A percentile compares a stretch with the other conserved stretches of the same genome.
Conservation (phyloP, 2,888 invertebrate genomes). For the Lomographa bimaculata region DNA sequence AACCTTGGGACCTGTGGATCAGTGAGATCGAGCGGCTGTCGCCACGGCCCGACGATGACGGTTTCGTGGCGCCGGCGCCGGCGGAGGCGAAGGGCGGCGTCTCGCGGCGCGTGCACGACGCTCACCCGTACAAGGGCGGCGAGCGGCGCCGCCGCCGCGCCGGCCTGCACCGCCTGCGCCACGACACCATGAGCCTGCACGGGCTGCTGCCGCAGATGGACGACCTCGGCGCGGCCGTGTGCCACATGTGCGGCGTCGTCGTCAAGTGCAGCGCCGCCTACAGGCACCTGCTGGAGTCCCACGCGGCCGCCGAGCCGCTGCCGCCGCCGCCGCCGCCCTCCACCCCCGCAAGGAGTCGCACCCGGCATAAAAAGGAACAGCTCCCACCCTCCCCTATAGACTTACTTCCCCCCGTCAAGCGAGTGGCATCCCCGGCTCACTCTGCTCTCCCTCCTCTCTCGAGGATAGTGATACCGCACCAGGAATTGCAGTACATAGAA, state of each 20-base stretch:
- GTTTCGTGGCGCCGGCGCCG: conserved; percentile 58
- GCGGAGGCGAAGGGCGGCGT: conserved; percentile 57
- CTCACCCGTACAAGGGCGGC: conserved; percentile 60
- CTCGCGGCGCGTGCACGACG: conserved; percentile 52
- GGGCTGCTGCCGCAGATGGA: conserved; percentile 91
- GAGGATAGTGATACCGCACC: conserved; percentile 69
- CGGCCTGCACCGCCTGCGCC: conserved; percentile 79
- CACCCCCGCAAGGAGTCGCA: conserved; percentile 55
- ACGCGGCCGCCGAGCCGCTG: conserved; percentile 67
- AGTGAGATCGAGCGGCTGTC: conserved; percentile 76
- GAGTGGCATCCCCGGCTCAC: conserved; percentile 64
- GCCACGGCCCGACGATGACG: conserved; percentile 65
- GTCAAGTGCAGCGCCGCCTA: conserved; percentile 91
- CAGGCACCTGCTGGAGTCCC: conserved; percentile 87
- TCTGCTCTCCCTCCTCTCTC: conserved; percentile 66
- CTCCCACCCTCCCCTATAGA: conserved; percentile 65
- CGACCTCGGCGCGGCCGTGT: conserved; percentile 89
- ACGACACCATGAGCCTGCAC: conserved; percentile 88
- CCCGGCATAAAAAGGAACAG: conserved; percentile 71
- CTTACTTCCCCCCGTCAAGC: conserved; percentile 60
- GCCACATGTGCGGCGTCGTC: conserved; percentile 89
- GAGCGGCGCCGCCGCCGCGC: conserved; percentile 62
- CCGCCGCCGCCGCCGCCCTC: conserved; percentile 74
- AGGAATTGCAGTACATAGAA: conserved; percentile 66
- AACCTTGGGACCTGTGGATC: conserved; percentile 80